Conservation (phyloP, 2,113 vertebrate species). For the Pachycephala philippinensis region DNA sequence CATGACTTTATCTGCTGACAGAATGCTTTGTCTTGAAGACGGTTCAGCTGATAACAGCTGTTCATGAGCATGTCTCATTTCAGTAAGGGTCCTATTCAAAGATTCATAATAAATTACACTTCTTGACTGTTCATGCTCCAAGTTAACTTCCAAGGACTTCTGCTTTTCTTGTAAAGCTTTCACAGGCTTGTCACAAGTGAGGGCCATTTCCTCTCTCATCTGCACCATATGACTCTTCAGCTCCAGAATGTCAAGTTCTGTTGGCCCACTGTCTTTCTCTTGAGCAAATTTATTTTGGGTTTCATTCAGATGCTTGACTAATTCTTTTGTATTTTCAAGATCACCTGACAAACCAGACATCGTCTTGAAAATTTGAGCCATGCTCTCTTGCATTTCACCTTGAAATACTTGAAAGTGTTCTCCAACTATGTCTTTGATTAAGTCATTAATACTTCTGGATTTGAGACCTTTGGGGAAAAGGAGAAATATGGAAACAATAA, state of each 20-base stretch:
- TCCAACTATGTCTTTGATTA: conserved; percentile 65
- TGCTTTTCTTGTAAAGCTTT: conserved; percentile 71
- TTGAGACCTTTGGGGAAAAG: conserved; percentile 66
- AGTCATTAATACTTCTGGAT: conserved; percentile 64
- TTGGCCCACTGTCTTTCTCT: conserved; percentile 38
- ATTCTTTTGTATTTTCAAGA: conserved; percentile 68
- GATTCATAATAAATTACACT: conserved; percentile 64
- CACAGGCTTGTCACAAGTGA: conserved; percentile 62
- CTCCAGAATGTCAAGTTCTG: conserved; percentile 61
- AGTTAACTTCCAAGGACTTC: conserved; percentile 54
- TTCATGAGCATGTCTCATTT: conserved; percentile 65
- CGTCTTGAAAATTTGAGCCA: conserved; percentile 73
- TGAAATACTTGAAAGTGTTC: conserved; percentile 69
- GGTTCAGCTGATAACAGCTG: conserved; percentile 43
- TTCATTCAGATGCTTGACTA: conserved; percentile 66
- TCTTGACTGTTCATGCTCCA: conserved; percentile 57
- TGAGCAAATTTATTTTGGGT: conserved; percentile 61
- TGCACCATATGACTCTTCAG: conserved; percentile 61
- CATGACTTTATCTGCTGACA: not conserved
- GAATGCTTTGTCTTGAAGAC: not conserved
- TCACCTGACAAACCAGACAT: conserved; percentile 71
- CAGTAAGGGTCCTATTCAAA: conserved; percentile 71
- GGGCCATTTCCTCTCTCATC: conserved; percentile 66
- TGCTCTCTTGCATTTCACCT: conserved; percentile 66
- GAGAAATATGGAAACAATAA: not conserved